Conservation (phyloP, 2,797 vertebrate genomes). For the Malurus leucopterus region DNA sequence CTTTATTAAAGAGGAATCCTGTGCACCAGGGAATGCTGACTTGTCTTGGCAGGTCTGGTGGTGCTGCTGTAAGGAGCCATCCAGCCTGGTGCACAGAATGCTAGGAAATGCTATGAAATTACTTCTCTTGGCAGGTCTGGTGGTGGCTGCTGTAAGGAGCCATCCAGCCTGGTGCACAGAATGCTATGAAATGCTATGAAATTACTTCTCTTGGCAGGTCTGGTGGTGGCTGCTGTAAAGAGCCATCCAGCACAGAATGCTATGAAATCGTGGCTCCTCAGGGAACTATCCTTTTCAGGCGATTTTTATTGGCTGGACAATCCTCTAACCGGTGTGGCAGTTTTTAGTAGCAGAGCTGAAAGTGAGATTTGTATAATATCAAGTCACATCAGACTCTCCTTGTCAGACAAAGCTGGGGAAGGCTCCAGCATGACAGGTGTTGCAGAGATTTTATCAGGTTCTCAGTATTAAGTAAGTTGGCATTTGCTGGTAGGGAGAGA, state of each 20-base stretch:
- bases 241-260: not conserved
- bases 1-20: not conserved
- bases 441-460: not conserved
- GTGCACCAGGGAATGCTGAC: not conserved
- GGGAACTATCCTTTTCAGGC: not conserved
- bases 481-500: not conserved
- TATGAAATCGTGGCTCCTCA: not conserved
- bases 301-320: not conserved
- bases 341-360: not conserved
- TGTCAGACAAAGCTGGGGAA: not conserved
- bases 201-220: accelerated
- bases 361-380: not conserved
- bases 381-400: not conserved
- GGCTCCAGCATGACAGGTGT: not conserved
- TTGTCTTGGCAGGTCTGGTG: accelerated
- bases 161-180: not conserved
- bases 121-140: accelerated
- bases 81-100: not conserved
- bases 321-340: not conserved
- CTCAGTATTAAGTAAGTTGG: not conserved
- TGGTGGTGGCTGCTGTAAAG: not conserved
- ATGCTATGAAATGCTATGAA: no score
- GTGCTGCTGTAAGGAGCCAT: not conserved
- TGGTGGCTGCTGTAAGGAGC: not conserved
- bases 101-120: no score